Evolutionary conservation across 2,113 vertebrate species (phyloP).

Genomic region (Gavia stellata): DNA sequence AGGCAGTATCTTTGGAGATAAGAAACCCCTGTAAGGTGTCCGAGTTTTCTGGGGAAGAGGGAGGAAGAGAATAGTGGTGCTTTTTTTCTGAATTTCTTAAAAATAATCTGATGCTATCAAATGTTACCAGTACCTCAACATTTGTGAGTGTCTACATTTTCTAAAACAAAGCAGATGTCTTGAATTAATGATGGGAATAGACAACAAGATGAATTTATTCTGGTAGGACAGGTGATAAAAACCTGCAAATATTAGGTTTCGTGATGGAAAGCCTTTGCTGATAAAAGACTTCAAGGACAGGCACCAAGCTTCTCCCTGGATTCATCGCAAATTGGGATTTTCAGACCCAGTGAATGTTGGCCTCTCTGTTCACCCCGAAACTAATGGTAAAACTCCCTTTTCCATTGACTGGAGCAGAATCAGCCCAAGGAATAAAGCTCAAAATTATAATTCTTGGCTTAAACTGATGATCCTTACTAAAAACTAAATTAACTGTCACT

Average conservation of each 20-base stretch:
- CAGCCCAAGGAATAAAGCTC: not conserved
- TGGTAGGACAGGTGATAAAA: not conserved
- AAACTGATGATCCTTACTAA: not conserved
- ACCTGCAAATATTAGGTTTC: not conserved
- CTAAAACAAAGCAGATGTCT: not conserved
- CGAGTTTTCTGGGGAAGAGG: not conserved
- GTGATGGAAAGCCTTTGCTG: not conserved
- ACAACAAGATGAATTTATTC: not conserved
- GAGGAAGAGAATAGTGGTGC: not conserved
- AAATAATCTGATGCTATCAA: not conserved
- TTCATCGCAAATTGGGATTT: not conserved
- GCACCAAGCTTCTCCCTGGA: not conserved
- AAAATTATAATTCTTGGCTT: not conserved
- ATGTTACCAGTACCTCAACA: not conserved
- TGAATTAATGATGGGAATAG: not conserved
- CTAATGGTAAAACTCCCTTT: not conserved
- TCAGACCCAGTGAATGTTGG: not conserved
- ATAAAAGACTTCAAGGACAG: not conserved
- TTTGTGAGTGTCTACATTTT: not conserved
- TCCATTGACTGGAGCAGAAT: not conserved
- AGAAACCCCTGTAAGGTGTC: not conserved
- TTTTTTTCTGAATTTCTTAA: not conserved
- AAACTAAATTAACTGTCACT: not conserved
- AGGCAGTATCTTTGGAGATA: not conserved
- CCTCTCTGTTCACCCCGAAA: not conserved